Base-by-base conservation (phyloP, 2,797 vertebrate species). In the Cuniculus paca region DNA sequence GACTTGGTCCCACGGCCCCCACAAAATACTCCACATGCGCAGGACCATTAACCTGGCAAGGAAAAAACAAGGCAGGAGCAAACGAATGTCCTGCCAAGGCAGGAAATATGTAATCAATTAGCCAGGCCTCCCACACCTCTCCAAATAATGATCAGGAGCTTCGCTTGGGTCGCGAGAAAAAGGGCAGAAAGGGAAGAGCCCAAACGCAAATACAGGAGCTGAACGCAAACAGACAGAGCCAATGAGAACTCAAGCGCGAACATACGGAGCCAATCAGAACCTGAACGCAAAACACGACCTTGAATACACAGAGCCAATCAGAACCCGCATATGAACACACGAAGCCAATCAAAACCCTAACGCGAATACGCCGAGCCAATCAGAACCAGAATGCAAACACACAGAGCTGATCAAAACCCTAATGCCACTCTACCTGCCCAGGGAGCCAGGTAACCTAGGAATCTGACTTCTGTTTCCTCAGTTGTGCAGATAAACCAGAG, bases 81-180 rank as follows among this genome's bases (percentile, higher is more conserved):
- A 79, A 92, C 84, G 68, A 95, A 93, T 4, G 80, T 92, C 87
- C 48, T 95, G 97, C 61, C 80, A 95, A 94, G 95, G 94, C 94
- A 96, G 95, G 95, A 97, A 95, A 97, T 34, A 88, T 60, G 97
- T 96, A 94, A 98, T 97, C 96, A 88, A 74, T 94, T 96, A 87
- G 39, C 72, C 2, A 86, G 95, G 96, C 88, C 79, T 97, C 97
- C 88, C 90, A 93, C 92, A 80, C 7, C 87, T 95, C 97, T 97
- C 93, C 90, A 94, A 95, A 96, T 79, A 94, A 81, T 96, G 96
- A 98, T 97, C 85, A 97, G 82, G 91, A 88, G 19, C 92, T 96
- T 97, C 83, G 96, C 95, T 82, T 91, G 84, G 88, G 96, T 96
- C 96, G 68, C 0, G 1, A 72, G 58, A 1, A 86, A 97, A 2